Evolutionary conservation across 1,140 invertebrate species (phyloP).

Genomic region (Penaeus vannamei): DNA sequence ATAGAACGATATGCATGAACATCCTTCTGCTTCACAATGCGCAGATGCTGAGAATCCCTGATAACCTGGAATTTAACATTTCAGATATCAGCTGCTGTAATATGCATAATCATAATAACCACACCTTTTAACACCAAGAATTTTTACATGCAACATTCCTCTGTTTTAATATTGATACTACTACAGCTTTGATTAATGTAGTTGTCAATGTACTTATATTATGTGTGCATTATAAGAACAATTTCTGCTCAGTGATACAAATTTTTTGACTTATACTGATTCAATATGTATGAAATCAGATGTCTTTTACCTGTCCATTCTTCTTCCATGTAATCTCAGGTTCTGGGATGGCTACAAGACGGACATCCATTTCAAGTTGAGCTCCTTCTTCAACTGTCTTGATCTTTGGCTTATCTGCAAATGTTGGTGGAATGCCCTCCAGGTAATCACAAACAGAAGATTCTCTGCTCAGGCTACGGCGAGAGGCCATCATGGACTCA

Average conservation of each 20-base stretch:
- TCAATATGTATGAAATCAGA: no score
- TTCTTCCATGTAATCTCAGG: conserved; percentile 86
- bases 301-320: conserved; percentile 62
- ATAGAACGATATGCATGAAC: conserved; percentile 91
- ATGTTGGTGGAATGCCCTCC: conserved; percentile 94
- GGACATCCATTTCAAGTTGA: conserved; percentile 85
- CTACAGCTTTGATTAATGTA: no score
- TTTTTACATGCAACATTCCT: no score
- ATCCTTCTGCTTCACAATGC: conserved; percentile 84
- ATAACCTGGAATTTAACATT: conserved; percentile 81
- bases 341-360: conserved; percentile 90
- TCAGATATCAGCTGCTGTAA: no score
- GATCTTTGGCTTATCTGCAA: conserved; percentile 87
- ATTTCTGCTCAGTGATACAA: no score
- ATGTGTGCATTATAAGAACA: no score
- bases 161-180: no score
- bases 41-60: conserved; percentile 78
- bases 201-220: no score
- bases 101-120: no score
- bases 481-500: conserved; percentile 77
- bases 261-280: no score
- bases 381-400: conserved; percentile 86
- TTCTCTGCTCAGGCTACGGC: conserved; percentile 76
- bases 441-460: conserved; percentile 91
- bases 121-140: no score